Conservation (phyloP, 1,140 invertebrate species). For the Drosophila grimshawi region DNA sequence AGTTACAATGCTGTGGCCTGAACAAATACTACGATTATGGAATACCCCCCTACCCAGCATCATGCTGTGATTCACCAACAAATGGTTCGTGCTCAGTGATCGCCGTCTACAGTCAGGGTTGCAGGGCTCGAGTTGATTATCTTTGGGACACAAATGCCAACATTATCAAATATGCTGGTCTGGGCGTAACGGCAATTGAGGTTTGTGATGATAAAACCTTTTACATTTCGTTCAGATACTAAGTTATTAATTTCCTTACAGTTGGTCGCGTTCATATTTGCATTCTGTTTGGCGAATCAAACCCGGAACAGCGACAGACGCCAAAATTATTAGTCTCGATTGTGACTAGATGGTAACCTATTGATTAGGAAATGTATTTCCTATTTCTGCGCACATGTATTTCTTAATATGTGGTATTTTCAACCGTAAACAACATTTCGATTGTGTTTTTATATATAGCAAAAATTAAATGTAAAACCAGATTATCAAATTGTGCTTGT, state of each 20-base stretch:
- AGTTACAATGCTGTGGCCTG: conserved; percentile 89
- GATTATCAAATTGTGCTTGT: too few species aligned
- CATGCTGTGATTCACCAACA: conserved; percentile 82
- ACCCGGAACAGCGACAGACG: conserved; percentile 69
- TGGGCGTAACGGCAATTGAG: conserved; percentile 89
- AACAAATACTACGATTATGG: conserved; percentile 84
- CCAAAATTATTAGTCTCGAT: conserved; percentile 56
- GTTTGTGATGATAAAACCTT: conserved; percentile 81
- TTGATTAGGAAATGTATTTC: conserved; percentile 19
- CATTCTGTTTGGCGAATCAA: conserved; percentile 78
- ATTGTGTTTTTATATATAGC: not conserved
- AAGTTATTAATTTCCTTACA: conserved; percentile 12
- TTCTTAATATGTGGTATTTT: not conserved
- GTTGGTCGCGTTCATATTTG: conserved; percentile 80
- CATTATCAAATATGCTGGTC: conserved; percentile 87
- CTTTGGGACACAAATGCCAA: conserved; percentile 85
- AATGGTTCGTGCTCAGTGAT: conserved; percentile 72
- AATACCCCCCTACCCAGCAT: conserved; percentile 62
- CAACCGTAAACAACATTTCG: not conserved
- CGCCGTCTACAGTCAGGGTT: conserved; percentile 84
- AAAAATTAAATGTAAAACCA: not conserved
- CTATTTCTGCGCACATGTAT: not conserved
- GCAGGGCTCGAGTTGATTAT: conserved; percentile 75
- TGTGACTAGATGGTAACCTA: not conserved
- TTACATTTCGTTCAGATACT: not conserved